Evolutionary conservation across 2,113 vertebrate genomes (phyloP).

Genomic region (Pollimyrus isidori): DNA sequence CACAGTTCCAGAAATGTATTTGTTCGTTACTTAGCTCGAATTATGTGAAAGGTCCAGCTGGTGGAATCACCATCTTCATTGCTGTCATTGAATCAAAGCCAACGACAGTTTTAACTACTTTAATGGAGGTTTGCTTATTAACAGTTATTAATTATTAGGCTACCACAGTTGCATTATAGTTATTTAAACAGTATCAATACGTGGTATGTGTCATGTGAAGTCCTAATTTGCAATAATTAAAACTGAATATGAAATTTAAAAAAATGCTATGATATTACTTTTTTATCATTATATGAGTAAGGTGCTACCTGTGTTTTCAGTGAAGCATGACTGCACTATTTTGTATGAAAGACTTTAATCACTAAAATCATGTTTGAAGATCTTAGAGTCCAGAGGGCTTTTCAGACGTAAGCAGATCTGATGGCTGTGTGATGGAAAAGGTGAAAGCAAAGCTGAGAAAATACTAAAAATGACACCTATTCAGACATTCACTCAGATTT

Average conservation of each 20-base stretch:
- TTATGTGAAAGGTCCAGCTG: background rate
- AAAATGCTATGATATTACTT: background rate
- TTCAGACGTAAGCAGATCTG: background rate
- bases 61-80: background rate
- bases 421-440: background rate
- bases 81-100: background rate
- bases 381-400: background rate
- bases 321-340: background rate
- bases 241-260: background rate
- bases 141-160: background rate
- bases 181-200: background rate
- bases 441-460: background rate
- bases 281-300: background rate
- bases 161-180: background rate
- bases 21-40: background rate
- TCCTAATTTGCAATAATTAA: background rate
- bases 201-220: background rate
- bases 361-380: background rate
- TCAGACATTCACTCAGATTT: background rate
- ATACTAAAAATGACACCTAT: background rate
- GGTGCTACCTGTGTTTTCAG: background rate
- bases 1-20: background rate
- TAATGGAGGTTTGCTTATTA: background rate
- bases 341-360: background rate
- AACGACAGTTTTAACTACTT: background rate